A percentile compares a stretch with the other conserved stretches of the same genome.
Conservation (phyloP, 37 sponge, comb jelly and placozoan species). For the Diacarnus erythraeanus region DNA sequence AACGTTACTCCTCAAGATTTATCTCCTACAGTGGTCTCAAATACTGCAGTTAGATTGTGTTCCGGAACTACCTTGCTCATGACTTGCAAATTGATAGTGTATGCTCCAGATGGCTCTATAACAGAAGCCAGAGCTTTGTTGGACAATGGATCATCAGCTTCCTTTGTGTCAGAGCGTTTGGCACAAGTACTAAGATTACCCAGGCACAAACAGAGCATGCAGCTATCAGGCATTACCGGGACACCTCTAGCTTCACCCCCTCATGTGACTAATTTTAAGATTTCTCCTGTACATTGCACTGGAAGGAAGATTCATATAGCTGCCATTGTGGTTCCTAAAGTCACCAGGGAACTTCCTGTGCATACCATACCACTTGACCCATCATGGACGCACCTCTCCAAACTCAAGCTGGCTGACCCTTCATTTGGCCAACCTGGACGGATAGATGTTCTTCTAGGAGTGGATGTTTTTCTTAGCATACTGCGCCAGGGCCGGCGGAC, state of each 20-base stretch:
- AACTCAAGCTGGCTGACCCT: too few species aligned
- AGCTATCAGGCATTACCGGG: constrained; percentile 36
- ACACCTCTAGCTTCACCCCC: constrained; percentile 1
- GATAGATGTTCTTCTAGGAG: constrained; percentile 34
- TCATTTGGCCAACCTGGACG: constrained; percentile 23
- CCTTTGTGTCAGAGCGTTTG: constrained; percentile 23
- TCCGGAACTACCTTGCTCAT: constrained; percentile 13
- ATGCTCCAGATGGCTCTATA: constrained; percentile 8
- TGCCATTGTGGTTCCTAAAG: constrained; percentile 32
- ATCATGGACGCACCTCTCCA: too few species aligned
- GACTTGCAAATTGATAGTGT: constrained; percentile 29
- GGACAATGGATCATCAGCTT: constrained; percentile 41
- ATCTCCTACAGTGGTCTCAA: too few species aligned
- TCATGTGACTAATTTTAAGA: constrained; percentile 7
- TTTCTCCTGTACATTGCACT: constrained; percentile 11
- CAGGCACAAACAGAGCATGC: constrained; percentile 2
- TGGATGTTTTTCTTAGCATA: constrained; percentile 20
- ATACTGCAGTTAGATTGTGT: too few species aligned
- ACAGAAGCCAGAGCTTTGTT: constrained; percentile 31
- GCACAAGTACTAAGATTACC: constrained; percentile 14
- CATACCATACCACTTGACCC: too few species aligned
- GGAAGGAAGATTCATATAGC: constrained; percentile 10
- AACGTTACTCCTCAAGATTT: too few species aligned
- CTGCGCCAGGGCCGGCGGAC: too few species aligned
- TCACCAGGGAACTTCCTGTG: constrained; percentile 38